Base-by-base conservation (phyloP, 2,797 vertebrate genomes). In the Leptatherina wallacei region DNA sequence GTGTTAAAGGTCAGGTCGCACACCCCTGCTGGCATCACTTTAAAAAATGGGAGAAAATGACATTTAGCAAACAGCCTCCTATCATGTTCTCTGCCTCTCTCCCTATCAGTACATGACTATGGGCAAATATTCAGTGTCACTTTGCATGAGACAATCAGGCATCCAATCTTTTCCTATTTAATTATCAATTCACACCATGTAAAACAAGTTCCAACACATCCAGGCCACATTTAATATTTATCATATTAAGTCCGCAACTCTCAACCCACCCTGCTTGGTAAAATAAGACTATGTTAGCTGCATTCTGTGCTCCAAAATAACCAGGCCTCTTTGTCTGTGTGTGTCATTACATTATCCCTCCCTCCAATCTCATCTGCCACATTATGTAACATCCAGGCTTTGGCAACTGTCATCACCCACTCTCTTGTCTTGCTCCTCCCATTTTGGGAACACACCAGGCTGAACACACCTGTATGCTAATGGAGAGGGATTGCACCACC, bases 391-490 rank as follows among this genome's bases (percentile, higher is more conserved):
- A 72, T 54, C 60, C 71, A 69, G 68, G 84, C 65, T 85, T 81
- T 78, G 52, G 62, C 69, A 83, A 71, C 85, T 81, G 80, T 74
- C 63, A 76, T 77, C 29, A 32, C 77, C 75, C 77, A 69, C 67
- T 52, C 59, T 74, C 78, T 81, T 75, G 78, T 88, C 78, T 78
- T 54, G 78, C 44, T 71, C 83, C 11, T 33, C 65, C 75, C 75
- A 71, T 80, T 61, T 77, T 54, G 55, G 76, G 73, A 79, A 69
- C 78, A 67, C 84, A 75, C 67, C 51, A 74, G 33, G 71, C 77
- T 78, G 75, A 78, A 73, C 78, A 83, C 93, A 94, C 92, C 93
- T 94, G 91, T 88, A 88, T 83, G 87, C 84, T 89, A 88, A 92
- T 88, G 60, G 33, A 2, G 22, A 80, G 84, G 90, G 90, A 88